Conservation (phyloP, 2,888 invertebrate species). For the Bugula neritina region DNA sequence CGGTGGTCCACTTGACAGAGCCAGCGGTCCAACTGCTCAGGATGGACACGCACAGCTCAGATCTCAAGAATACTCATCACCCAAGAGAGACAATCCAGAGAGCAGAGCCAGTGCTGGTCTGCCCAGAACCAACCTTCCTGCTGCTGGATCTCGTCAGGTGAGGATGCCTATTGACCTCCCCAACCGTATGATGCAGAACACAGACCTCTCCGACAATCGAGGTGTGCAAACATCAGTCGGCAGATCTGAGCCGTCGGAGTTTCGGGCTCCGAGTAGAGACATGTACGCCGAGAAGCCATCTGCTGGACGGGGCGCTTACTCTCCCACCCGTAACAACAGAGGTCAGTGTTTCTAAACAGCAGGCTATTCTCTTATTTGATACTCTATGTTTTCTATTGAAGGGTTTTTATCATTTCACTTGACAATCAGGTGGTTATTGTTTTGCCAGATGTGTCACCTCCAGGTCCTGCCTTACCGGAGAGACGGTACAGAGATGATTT, state of each 20-base stretch:
- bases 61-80: too few relatives aligned
- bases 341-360: not conserved
- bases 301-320: not conserved
- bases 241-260: not conserved
- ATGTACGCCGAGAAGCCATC: slow-evolving; percentile 16
- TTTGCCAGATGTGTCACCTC: slow-evolving; percentile 14
- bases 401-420: too few relatives aligned
- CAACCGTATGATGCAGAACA: slow-evolving; percentile 7
- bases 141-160: not conserved
- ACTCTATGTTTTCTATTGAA: too few relatives aligned
- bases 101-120: not conserved
- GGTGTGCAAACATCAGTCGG: not conserved
- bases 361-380: too few relatives aligned
- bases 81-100: too few relatives aligned
- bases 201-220: not conserved
- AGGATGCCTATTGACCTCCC: slow-evolving; percentile 6
- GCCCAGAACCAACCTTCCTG: not conserved
- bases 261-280: not conserved
- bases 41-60: too few relatives aligned
- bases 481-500: slow-evolving; percentile 19
- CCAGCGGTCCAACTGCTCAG: not conserved
- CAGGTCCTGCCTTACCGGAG: slow-evolving; percentile 10
- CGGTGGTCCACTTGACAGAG: not conserved
- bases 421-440: too few relatives aligned
- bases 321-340: not conserved